Evolutionary conservation across 1,140 invertebrate genomes (phyloP).

Genomic region (Lethocerus indicus): DNA sequence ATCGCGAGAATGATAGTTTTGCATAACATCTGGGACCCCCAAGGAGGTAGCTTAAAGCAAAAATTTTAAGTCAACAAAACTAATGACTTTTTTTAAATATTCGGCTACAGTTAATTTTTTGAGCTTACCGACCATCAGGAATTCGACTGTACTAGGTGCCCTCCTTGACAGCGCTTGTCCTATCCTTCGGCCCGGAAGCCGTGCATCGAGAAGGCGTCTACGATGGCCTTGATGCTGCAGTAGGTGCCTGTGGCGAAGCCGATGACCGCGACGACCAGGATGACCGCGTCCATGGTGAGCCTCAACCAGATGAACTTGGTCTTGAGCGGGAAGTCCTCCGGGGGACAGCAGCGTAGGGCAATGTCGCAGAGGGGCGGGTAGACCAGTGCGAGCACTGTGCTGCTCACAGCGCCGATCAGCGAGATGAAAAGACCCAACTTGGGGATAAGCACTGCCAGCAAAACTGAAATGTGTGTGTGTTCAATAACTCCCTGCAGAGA

Average conservation of each 20-base stretch:
- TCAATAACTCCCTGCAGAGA: too few relatives aligned
- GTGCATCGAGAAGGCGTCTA: too few relatives aligned
- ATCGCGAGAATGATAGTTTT: too few relatives aligned
- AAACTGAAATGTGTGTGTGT: slow-evolving; percentile 46
- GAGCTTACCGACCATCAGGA: too few relatives aligned
- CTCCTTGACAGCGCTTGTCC: too few relatives aligned
- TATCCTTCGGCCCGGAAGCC: too few relatives aligned
- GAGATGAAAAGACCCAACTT: slow-evolving; percentile 76
- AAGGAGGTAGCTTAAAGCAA: too few relatives aligned
- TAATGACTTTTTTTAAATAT: too few relatives aligned
- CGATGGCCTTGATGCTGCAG: slow-evolving; percentile 61
- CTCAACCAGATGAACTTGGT: slow-evolving; percentile 4
- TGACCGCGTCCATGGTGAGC: slow-evolving; percentile 7
- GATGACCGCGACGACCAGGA: slow-evolving; percentile 44
- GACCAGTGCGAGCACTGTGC: slow-evolving; percentile 68
- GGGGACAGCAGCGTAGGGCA: slow-evolving; percentile 27
- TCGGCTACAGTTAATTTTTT: too few relatives aligned
- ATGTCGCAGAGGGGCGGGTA: slow-evolving; percentile 79
- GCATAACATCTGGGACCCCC: too few relatives aligned
- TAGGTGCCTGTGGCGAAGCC: slow-evolving; percentile 70
- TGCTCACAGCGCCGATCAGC: slow-evolving; percentile 73
- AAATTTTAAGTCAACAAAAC: too few relatives aligned
- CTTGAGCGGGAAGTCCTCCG: not conserved
- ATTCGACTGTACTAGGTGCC: too few relatives aligned
- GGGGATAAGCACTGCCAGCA: slow-evolving; percentile 62